Base-by-base conservation (phyloP, 2,797 vertebrate species). In the Falco cherrug region DNA sequence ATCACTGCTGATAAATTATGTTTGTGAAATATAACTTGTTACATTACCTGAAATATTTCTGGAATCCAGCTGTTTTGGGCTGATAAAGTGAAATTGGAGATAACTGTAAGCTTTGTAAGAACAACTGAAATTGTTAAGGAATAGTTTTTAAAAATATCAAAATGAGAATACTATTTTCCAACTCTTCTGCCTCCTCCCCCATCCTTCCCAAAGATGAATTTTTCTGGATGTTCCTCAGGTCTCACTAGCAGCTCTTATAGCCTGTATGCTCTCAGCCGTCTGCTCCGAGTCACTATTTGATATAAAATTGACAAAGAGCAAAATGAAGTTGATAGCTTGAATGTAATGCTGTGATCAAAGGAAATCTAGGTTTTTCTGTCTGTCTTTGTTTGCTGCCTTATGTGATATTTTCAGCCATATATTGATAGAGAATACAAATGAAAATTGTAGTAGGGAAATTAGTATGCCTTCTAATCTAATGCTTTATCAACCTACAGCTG, bases 231-330 rank as follows among this genome's bases (percentile, higher is more conserved):
- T 84, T 92, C 59, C 65, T 94, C 28, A 80, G 25, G 53, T 85
- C 60, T 91, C 48, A 20, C 51, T 87, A 71, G n/a, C 8, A 75
- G 41, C 53, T 91, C 56, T 93, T 93, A 43, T 9, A 93, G 65
- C 19, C 79, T 78, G 10, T 89, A 33, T 78, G 45, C 67, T 87
- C n/a, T 93, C 60, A 86, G 70, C 69, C 70, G 68, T 91, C 54
- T 93, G 47, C 29, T 94, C 33, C 0, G 2, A 91, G 90, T 82
- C 76, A 74, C 31, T 47, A 14, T 48, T 95, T 70, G 65, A 50
- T 81, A 45, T 63, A 80, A 93, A 95, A 90, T 53, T 77, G 81
- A 84, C 67, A 83, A 80, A 93, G 61, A 90, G 15, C 83, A 83
- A 53, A 76, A 25, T 63, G 77, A 93, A 87, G 51, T 67, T 84